These are phyloP conservation scores for Calliphora vicina DNA, from an alignment of 1,140 invertebrate species.

Conservation along the genomic window DNA sequence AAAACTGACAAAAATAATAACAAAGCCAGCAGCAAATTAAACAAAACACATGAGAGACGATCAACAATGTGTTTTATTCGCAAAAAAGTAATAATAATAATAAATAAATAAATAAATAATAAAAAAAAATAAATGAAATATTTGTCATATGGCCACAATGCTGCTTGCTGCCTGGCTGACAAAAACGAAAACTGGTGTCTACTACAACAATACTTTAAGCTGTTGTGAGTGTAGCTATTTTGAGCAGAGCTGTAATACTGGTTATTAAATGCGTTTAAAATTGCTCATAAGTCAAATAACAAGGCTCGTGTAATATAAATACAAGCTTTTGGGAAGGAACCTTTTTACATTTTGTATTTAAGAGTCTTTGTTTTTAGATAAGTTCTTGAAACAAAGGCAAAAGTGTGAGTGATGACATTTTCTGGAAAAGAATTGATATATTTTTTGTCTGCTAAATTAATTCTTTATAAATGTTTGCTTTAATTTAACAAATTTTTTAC, in stretches of 20 bases:
- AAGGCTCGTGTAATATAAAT: neutral
- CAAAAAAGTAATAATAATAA: conserved; percentile 5
- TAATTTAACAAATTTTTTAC: too few species aligned
- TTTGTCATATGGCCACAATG: neutral
- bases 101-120: neutral
- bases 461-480: too few species aligned
- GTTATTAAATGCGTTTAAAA: conserved; percentile 10
- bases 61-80: neutral
- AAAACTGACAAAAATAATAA: neutral
- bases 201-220: neutral
- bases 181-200: neutral
- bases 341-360: neutral
- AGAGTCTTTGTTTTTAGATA: neutral
- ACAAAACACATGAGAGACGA: neutral
- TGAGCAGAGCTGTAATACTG: neutral
- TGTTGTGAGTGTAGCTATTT: neutral
- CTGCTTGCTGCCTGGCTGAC: neutral
- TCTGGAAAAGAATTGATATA: too few species aligned
- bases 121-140: neutral
- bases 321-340: neutral
- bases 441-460: too few species aligned
- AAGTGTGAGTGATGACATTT: too few species aligned
- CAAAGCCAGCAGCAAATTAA: neutral
- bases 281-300: neutral
- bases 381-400: too few species aligned